Percentiles rank a stretch among this genome's conserved stretches.
These are phyloP conservation scores for Monochamus alternatus DNA, from an alignment of 2,888 invertebrate species.

Conservation along the genomic window DNA sequence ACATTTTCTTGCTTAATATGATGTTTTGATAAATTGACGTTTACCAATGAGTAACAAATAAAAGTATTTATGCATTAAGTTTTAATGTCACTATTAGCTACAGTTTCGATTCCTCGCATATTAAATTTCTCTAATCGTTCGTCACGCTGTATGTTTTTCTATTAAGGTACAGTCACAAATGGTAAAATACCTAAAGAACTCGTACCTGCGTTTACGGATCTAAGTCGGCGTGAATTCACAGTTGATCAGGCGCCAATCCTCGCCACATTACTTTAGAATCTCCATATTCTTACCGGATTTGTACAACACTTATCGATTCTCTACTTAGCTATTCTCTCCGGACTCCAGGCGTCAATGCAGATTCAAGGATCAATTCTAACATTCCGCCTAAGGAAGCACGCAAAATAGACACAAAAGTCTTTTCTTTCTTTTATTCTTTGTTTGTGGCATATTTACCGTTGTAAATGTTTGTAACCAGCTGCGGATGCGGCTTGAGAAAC, in stretches of 20 bases:
- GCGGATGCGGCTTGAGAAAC: background rate
- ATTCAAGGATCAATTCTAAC: slow-evolving; percentile 34
- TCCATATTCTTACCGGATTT: slow-evolving; percentile 62
- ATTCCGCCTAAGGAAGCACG: slow-evolving; percentile 24
- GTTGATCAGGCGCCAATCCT: slow-evolving; percentile 56
- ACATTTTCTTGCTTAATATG: no score
- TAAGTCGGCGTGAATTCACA: slow-evolving; percentile 61
- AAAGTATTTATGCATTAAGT: no score
- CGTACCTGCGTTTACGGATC: slow-evolving; percentile 42
- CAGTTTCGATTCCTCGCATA: no score
- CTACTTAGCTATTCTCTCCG: slow-evolving; percentile 44
- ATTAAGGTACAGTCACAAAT: background rate
- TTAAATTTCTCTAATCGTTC: background rate
- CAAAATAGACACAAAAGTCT: slow-evolving; percentile 18
- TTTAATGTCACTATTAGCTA: no score
- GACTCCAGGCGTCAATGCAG: slow-evolving; percentile 39
- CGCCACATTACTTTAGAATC: slow-evolving; percentile 55
- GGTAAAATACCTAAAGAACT: slow-evolving; percentile 31
- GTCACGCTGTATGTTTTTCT: slow-evolving; percentile 6
- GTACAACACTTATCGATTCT: slow-evolving; percentile 55
- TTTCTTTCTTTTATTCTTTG: slow-evolving; percentile 30
- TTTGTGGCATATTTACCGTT: slow-evolving; percentile 20
- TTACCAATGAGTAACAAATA: no score
- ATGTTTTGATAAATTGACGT: no score
- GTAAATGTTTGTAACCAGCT: slow-evolving; percentile 4